Percentiles rank a stretch among this genome's conserved stretches.
Conservation (phyloP, 2,797 vertebrate genomes). For the Sebastiscus tertius region DNA sequence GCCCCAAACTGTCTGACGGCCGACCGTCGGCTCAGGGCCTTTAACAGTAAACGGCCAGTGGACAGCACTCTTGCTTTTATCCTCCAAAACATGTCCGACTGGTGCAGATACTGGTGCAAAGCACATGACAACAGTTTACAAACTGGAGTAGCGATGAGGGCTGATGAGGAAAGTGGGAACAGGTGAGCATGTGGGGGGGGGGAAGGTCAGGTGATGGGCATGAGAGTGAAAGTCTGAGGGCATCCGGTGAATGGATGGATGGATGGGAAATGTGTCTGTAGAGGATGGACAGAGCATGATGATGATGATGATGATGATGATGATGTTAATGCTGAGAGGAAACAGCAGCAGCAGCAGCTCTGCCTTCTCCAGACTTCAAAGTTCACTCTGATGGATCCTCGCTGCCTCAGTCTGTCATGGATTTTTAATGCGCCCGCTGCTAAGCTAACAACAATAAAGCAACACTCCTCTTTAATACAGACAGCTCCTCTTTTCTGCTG, state of each 20-base stretch:
- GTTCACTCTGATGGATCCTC: constrained; percentile 18
- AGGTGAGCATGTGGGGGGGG: no score
- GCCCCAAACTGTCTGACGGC: no score
- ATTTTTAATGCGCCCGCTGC: not conserved
- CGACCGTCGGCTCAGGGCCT: no score
- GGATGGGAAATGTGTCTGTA: not conserved
- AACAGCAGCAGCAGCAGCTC: not conserved
- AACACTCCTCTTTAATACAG: not conserved
- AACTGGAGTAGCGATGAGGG: not conserved
- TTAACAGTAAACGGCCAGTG: not conserved
- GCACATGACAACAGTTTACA: not conserved
- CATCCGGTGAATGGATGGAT: not conserved
- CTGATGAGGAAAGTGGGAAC: no score
- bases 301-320: not conserved
- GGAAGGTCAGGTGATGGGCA: not conserved
- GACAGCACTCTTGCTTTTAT: not conserved
- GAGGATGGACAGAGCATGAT: not conserved
- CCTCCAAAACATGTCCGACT: not conserved
- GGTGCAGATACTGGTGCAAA: not conserved
- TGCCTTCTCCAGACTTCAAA: constrained; percentile 19
- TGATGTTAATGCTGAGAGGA: not conserved
- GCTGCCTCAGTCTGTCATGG: not conserved
- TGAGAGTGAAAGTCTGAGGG: not conserved
- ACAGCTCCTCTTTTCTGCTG: not conserved
- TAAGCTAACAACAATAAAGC: constrained; percentile 12